phyloP scores from a whole-genome alignment of 2,888 invertebrate genomes.

The Axea sp. region DNA sequence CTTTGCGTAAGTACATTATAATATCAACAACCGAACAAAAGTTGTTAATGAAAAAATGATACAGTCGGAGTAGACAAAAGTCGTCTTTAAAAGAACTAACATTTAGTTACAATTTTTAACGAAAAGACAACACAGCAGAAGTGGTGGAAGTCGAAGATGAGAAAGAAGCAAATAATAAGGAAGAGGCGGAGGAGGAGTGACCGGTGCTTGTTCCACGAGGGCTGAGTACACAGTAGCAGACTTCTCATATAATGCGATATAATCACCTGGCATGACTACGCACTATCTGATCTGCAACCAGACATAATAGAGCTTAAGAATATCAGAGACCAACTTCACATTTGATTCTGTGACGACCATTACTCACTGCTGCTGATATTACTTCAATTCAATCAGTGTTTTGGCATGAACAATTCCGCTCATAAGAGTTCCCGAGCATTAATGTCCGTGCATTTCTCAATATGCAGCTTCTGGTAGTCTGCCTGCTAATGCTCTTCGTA shows the following conservation, averaged over 20 bases:
- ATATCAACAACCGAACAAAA: constrained; percentile 34
- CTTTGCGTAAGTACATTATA: constrained; percentile 19
- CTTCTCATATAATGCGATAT: constrained; percentile 79
- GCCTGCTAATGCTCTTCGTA: constrained; percentile 55
- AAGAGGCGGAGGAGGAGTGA: constrained; percentile 65
- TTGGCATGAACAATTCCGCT: constrained; percentile 72
- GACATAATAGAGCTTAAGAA: constrained; percentile 69
- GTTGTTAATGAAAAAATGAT: constrained; percentile 28
- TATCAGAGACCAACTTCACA: constrained; percentile 75
- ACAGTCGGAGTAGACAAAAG: constrained; percentile 30
- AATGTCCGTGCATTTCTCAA: constrained; percentile 60
- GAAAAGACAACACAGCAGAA: constrained; percentile 63
- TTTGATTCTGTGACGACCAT: constrained; percentile 78
- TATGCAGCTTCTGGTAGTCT: constrained; percentile 49
- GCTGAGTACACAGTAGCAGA: constrained; percentile 79
- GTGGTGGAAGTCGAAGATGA: constrained; percentile 56
- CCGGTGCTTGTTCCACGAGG: constrained; percentile 70
- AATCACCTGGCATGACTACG: constrained; percentile 79
- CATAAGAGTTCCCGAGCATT: constrained; percentile 59
- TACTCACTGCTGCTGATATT: constrained; percentile 79
- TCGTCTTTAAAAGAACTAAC: constrained; percentile 33
- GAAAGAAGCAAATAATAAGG: constrained; percentile 53
- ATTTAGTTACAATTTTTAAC: constrained; percentile 72
- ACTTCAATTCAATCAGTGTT: constrained; percentile 80
- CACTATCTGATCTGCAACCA: constrained; percentile 78